Evolutionary conservation across 2,797 vertebrate species (phyloP).

Genomic region (Sarcophilus harrisii): DNA sequence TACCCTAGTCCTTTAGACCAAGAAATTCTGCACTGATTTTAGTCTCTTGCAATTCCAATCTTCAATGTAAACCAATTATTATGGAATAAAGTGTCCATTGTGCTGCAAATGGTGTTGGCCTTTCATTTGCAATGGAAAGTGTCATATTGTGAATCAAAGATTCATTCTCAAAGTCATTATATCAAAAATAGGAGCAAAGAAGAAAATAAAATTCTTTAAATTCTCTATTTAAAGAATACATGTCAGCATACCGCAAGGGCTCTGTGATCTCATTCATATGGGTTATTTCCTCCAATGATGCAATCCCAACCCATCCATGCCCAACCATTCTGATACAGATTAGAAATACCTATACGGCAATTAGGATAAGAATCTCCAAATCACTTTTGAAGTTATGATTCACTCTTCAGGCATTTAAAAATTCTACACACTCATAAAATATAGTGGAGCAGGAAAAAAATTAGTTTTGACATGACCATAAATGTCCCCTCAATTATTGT

Average conservation of each 20-base stretch:
- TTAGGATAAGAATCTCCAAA: conserved; percentile 20
- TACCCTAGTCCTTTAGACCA: conserved; percentile 78
- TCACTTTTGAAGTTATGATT: conserved; percentile 2
- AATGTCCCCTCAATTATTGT: background rate
- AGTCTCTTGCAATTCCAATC: conserved; percentile 80
- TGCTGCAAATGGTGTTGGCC: conserved; percentile 70
- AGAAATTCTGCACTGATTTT: conserved; percentile 76
- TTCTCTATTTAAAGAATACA: background rate
- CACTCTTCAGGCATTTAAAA: background rate
- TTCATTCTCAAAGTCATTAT: conserved; percentile 4
- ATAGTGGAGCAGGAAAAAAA: background rate
- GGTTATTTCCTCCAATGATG: background rate
- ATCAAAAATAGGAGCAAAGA: background rate
- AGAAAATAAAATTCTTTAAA: background rate
- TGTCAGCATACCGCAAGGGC: background rate
- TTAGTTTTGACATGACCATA: background rate
- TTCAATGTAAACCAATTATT: conserved; percentile 75
- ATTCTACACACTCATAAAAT: background rate
- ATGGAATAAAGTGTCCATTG: conserved; percentile 87
- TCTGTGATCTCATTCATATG: background rate
- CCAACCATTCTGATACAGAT: background rate
- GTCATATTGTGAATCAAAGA: conserved; percentile 1
- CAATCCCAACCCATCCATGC: background rate
- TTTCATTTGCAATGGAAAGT: conserved; percentile 71
- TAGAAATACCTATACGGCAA: conserved; percentile 12